These are phyloP conservation scores for Paradoxurus hermaphroditus DNA, from an alignment of 2,113 vertebrate genomes.

Conservation along the genomic window DNA sequence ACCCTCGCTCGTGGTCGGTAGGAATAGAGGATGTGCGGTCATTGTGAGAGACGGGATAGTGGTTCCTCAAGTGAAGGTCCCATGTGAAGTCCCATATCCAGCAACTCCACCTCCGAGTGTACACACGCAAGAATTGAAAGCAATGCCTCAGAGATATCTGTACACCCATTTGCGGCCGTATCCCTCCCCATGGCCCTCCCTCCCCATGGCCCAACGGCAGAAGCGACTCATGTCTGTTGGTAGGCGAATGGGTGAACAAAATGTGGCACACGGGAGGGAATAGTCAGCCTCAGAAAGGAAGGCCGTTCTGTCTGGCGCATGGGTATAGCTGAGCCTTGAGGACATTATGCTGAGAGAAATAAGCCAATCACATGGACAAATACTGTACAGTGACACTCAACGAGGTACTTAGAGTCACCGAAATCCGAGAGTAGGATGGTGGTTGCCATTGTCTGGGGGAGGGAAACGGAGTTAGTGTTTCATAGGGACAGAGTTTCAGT, in stretches of 20 bases:
- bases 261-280: fast-evolving
- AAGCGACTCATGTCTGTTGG: too few relatives aligned
- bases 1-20: not conserved
- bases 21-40: too few relatives aligned
- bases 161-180: not conserved
- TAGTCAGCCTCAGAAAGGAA: not conserved
- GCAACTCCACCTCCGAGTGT: not conserved
- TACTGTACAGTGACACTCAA: not conserved
- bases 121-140: too few relatives aligned
- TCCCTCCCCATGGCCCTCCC: fast-evolving
- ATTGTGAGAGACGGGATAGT: fast-evolving
- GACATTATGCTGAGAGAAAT: not conserved
- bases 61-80: not conserved
- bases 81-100: too few relatives aligned
- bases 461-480: not conserved
- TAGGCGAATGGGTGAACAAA: fast-evolving
- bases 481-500: not conserved
- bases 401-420: not conserved
- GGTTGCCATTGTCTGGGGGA: not conserved
- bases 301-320: not conserved
- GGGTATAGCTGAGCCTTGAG: too few relatives aligned
- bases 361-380: not conserved
- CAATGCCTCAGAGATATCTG: fast-evolving
- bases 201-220: not conserved
- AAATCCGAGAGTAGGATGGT: too few relatives aligned